These are phyloP conservation scores for Agapornis canus DNA, from an alignment of 2,797 vertebrate genomes.

Conservation along the genomic window DNA sequence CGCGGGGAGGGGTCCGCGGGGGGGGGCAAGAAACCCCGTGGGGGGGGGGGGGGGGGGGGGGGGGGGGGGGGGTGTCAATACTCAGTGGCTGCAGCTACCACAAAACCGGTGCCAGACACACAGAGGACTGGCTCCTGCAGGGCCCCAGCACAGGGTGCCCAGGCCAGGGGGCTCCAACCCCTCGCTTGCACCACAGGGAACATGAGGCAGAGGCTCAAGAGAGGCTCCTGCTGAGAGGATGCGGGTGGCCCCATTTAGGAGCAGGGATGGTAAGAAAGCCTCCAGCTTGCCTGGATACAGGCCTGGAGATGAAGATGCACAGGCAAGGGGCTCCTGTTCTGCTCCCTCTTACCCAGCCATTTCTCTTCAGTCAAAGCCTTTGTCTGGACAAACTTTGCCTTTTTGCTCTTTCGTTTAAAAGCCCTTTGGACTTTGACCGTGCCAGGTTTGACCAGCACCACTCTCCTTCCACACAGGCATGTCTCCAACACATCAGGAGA, in stretches of 20 bases:
- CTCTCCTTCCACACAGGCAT: background rate
- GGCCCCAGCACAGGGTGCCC: background rate
- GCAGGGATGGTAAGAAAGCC: background rate
- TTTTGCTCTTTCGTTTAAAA: background rate
- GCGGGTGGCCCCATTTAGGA: background rate
- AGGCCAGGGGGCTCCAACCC: background rate
- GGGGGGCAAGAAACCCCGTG: too few species aligned
- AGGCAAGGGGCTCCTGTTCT: background rate
- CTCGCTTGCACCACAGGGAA: background rate
- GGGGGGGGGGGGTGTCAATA: background rate
- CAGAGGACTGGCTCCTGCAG: background rate
- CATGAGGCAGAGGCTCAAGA: background rate
- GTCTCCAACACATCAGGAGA: background rate
- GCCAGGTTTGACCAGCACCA: background rate
- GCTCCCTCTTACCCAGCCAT: background rate
- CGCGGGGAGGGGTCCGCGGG: too few species aligned
- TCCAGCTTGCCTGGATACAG: background rate
- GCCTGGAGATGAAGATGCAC: background rate
- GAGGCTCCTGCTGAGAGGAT: background rate
- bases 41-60: too few species aligned
- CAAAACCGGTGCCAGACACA: background rate
- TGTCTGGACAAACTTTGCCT: background rate
- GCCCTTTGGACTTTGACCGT: background rate
- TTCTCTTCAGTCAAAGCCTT: background rate
- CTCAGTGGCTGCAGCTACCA: background rate